Base-by-base conservation (phyloP, 1,140 invertebrate species). In the Aphidius ervi region DNA sequence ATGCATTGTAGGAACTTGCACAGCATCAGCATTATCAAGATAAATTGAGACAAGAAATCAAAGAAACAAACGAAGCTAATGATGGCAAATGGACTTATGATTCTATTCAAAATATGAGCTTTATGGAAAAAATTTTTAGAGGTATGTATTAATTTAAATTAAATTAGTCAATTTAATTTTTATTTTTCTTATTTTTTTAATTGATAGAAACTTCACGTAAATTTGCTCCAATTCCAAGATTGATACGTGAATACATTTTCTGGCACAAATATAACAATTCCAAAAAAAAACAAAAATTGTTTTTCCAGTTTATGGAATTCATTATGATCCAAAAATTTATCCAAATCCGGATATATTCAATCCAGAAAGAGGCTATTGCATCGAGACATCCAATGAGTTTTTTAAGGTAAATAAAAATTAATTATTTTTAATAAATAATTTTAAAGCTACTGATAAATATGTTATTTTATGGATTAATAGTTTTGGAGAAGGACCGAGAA, bases 401-500 rank as follows among this genome's bases (percentile, higher is more conserved):
- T 66, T 58, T 80, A 7, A 43, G 42, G 7, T 10, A 10, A 8
- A 7, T 10, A 8, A 7, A 43, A 43, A 3, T 43, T 7, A 9
- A 77, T 75, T n/a, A 82, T 77, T 49, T 77, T 75, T 1, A 80
- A 82, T 63, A 82, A 82, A 50, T 82, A 81, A 0, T 74, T 82
- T 39, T 43, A 7, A 7, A 83, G 79, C 67, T 85, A 82, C 63
- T 82, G 64, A 6, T 58, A 63, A 66, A 23, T 59, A 8, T 59
- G 6, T n/a, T 48, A 10, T 55, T 52, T 39, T 16, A 5, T 16
- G 53, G 3, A n/a, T 5, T 41, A 49, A 90, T 16, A 86, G 87
- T 2, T 91, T 91, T 67, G 88, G 87, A 46, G 84, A 86, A 53
- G 88, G 87, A 16, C 84, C 84, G 0, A 77, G 87, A 56, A 84